Percentiles rank a stretch among this genome's conserved stretches.
Evolutionary conservation across 2,113 vertebrate species (phyloP).

Genomic region (Tachysurus vachellii): DNA sequence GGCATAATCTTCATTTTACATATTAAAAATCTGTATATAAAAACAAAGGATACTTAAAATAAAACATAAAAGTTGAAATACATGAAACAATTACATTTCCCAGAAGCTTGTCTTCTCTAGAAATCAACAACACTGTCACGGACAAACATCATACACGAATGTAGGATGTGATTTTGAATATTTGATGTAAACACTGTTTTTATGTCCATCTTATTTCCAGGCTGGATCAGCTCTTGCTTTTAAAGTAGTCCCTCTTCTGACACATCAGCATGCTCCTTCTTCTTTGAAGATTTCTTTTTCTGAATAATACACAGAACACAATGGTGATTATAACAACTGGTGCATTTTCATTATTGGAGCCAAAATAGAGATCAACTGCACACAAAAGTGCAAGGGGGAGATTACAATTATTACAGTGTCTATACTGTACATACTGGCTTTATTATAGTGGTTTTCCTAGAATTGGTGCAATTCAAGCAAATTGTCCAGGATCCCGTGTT

Average conservation of each 20-base stretch:
- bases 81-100: neutral
- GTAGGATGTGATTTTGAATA: neutral
- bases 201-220: neutral
- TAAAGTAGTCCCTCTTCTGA: neutral
- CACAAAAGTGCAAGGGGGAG: neutral
- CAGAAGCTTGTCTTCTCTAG: neutral
- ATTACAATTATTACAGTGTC: neutral
- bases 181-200: neutral
- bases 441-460: neutral
- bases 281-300: conserved; percentile 48
- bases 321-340: neutral
- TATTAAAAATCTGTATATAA: neutral
- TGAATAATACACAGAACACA: conserved; percentile 10
- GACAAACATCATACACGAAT: neutral
- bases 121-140: neutral
- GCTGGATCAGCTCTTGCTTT: neutral
- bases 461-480: neutral
- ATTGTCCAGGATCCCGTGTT: neutral
- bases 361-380: neutral
- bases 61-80: neutral
- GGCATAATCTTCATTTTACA: neutral
- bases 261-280: neutral
- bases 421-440: neutral
- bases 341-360: neutral
- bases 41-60: neutral